These are phyloP conservation scores for Oreochromis spilurus DNA, from an alignment of 2,113 vertebrate genomes.

Conservation along the genomic window DNA sequence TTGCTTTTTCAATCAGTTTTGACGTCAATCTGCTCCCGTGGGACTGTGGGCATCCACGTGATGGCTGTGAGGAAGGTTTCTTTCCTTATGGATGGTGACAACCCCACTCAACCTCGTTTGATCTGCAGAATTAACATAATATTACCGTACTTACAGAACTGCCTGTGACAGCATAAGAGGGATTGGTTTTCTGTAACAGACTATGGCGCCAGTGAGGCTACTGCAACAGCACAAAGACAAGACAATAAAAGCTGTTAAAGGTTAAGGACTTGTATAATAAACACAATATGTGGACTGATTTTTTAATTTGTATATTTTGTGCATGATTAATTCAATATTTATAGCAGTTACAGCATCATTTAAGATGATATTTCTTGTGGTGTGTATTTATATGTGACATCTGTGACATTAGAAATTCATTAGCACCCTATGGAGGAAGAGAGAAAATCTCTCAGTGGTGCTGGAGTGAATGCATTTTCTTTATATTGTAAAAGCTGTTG, in stretches of 20 bases:
- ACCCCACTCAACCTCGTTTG: constrained; percentile 53
- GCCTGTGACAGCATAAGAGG: constrained; percentile 33
- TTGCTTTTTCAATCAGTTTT: constrained; percentile 65
- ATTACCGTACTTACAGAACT: constrained; percentile 32
- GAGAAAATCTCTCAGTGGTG: not conserved
- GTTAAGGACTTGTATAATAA: not conserved
- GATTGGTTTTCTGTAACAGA: constrained; percentile 27
- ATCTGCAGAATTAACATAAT: constrained; percentile 67
- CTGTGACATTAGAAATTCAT: not conserved
- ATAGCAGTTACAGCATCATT: not conserved
- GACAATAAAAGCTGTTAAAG: not conserved
- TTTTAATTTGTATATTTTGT: not conserved
- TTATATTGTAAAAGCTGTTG: not conserved
- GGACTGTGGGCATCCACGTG: constrained; percentile 40
- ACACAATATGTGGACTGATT: not conserved
- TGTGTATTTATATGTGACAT: not conserved
- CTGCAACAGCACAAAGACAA: not conserved
- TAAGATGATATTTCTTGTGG: not conserved
- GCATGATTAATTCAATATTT: not conserved
- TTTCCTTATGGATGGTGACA: constrained; percentile 59
- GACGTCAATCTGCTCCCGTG: constrained; percentile 55
- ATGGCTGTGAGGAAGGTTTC: constrained; percentile 44
- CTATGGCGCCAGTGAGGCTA: not conserved
- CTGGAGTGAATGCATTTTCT: not conserved
- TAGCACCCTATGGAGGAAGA: not conserved